Base-by-base conservation (phyloP, 92 coral and sea anemone genomes). In the Blastomussa wellsi region DNA sequence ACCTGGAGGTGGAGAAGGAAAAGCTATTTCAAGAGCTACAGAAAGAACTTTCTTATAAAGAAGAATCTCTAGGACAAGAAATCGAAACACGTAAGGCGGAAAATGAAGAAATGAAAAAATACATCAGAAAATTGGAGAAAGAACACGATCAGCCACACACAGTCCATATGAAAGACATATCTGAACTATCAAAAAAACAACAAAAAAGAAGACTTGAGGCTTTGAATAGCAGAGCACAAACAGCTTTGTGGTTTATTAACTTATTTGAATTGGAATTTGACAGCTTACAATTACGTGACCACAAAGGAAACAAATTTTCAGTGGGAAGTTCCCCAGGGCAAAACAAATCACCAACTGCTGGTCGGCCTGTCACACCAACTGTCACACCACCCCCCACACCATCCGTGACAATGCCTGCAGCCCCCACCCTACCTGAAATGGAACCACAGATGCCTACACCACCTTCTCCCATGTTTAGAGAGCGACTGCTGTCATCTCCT, bases 101-200 rank as follows among this genome's bases (percentile, higher is more conserved):
- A 59, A 86, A 86, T 78, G 84, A 86, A 78, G 84, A 69, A 66
- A 78, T 79, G 85, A 70, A 69, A 39, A 86, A 86, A 57, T 49
- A 86, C 44, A 72, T 86, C 31, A 86, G 79, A 74, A 44, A 74
- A n/a, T 24, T 44, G 28, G 79, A 74, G 38, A 74, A 74, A 74
- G 79, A 74, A 47, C 78, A 73, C 51, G 14, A 41, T 20, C 47
- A 72, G 52, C 53, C 53, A 49, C 53, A 49, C 53, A 49, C 53
- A 49, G 77, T 72, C 49, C 44, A 49, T 49, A 72, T 72, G 77
- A 86, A 78, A 69, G 75, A 70, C 53, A 39, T 77, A 32, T 64
- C 65, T 78, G 76, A 68, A 60, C 57, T 86, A 3, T 77, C 79
- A 31, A 86, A 78, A 42, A 0, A 51, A 42, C 84, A 86, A 71